phyloP scores from a whole-genome alignment of 1,140 invertebrate species.

The Nephila pilipes region DNA sequence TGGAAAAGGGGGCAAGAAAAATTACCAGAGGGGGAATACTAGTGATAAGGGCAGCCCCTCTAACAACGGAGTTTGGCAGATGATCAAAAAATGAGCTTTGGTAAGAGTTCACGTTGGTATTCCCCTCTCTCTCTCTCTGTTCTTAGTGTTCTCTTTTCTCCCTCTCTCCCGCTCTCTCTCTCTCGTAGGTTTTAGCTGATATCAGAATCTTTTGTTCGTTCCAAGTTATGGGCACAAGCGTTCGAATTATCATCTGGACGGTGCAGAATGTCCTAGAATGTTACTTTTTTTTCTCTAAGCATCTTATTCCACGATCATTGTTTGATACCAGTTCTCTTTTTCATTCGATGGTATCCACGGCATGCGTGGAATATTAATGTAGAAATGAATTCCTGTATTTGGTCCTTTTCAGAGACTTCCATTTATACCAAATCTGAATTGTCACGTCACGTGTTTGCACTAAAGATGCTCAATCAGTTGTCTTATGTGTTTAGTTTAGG shows the following conservation, averaged over 20 bases:
- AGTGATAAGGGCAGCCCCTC: slow-evolving; percentile 29
- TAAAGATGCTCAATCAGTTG: too few relatives aligned
- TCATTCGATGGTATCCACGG: not conserved
- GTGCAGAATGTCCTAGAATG: slow-evolving; percentile 4
- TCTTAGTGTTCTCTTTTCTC: not conserved
- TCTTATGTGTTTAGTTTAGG: too few relatives aligned
- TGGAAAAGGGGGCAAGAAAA: slow-evolving; percentile 35
- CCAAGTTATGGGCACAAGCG: slow-evolving; percentile 33
- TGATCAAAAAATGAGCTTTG: slow-evolving; percentile 51
- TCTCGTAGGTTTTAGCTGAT: slow-evolving; percentile 27
- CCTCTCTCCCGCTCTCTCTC: not conserved
- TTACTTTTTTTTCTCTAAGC: not conserved
- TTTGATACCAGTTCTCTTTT: not conserved
- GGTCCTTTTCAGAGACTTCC: not conserved
- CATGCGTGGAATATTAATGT: not conserved
- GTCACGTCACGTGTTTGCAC: too few relatives aligned
- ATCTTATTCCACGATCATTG: slow-evolving; percentile 11
- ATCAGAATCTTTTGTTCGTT: slow-evolving; percentile 43
- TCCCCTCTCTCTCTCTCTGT: too few relatives aligned
- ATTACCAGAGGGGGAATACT: slow-evolving; percentile 27
- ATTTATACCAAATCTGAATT: too few relatives aligned
- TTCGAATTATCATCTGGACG: slow-evolving; percentile 30
- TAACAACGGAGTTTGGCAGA: not conserved
- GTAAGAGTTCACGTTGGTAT: slow-evolving; percentile 22
- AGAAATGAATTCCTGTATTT: not conserved